Evolutionary conservation across 1,140 invertebrate species (phyloP), one percentile per base, ranked within the genome.

Genomic region (Neodiprion fabricii): DNA sequence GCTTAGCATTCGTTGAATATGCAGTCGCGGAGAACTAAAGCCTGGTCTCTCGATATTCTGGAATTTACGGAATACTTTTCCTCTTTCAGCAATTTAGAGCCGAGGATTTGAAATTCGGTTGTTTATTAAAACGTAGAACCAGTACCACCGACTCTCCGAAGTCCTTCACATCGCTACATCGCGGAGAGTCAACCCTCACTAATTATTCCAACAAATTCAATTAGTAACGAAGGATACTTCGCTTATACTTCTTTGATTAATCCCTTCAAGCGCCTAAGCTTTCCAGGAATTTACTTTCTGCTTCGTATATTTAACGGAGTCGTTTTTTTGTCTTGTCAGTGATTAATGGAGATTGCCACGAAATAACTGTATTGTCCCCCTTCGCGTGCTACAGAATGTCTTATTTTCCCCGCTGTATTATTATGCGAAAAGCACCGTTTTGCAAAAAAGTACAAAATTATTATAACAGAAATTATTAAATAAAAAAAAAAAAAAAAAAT

Each of bases 1-100:
- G 82, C 78, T 84, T 82, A 82, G 82, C 83, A 84, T 84, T 80
- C 75, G 74, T 78, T 84, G 83, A 80, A 84, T 84, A 84, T 84
- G 82, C 82, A 84, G 83, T 82, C 76, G 65, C 5, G 48, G 72
- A 70, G 76, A 73, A 77, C 77, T 77, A 76, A 77, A 78, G 73
- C 79, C 76, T 78, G 48, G 12, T 71, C 67, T 68, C 40, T 66
- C 1, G 61, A 71, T 75, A 75, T 72, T 75, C 68, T 7, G 65
- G 23, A 75, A 50, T 48, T 49, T 40, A 67, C 48, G 10, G 53
- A 70, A 65, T 17, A 23, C 53, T 61, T 61, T 61, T 61, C 53
- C n/a, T 61, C 53, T n/a, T 61, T n/a, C 53, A 61, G n/a, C 53
- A 61, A 61, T 61, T 61, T n/a, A 1, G 7, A 61, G 53, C 53